These are phyloP conservation scores for Prionailurus bengalensis DNA, from an alignment of 2,113 vertebrate genomes.

Conservation along the genomic window DNA sequence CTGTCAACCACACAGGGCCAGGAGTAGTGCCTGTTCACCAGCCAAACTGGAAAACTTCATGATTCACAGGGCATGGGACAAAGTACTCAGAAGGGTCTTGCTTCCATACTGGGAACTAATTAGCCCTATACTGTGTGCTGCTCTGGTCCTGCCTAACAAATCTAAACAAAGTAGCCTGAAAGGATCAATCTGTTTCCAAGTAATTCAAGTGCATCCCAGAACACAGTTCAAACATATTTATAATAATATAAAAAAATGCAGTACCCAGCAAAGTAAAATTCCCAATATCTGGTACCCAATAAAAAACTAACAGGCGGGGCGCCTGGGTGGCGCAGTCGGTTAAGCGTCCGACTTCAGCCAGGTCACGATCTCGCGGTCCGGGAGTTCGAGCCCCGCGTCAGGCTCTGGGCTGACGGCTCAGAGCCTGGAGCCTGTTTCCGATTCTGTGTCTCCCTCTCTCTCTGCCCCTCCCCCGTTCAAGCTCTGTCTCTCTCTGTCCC, in stretches of 20 bases:
- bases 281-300: background rate
- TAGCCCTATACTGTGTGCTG: background rate
- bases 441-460: too few relatives aligned
- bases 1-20: background rate
- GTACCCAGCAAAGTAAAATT: slow-evolving; percentile 41
- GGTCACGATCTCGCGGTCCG: too few relatives aligned
- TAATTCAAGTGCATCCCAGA: background rate
- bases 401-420: too few relatives aligned
- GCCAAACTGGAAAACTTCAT: slow-evolving; percentile 54
- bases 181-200: slow-evolving; percentile 48
- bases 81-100: slow-evolving; percentile 14
- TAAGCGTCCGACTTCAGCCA: too few relatives aligned
- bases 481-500: too few relatives aligned
- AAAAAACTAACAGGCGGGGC: background rate
- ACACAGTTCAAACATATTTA: slow-evolving; percentile 54
- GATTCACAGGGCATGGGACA: slow-evolving; percentile 10
- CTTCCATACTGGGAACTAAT: slow-evolving; percentile 42
- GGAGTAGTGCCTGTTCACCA: background rate
- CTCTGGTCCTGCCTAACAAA: slow-evolving; percentile 21
- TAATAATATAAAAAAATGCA: slow-evolving; percentile 7
- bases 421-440: too few relatives aligned
- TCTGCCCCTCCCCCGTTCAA: too few relatives aligned
- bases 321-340: too few relatives aligned
- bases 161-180: slow-evolving; percentile 36
- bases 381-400: too few relatives aligned